A percentile compares a stretch with the other conserved stretches of the same genome.
Evolutionary conservation across 2,888 invertebrate genomes (phyloP).

Genomic region (Eumerus sabulonum): DNA sequence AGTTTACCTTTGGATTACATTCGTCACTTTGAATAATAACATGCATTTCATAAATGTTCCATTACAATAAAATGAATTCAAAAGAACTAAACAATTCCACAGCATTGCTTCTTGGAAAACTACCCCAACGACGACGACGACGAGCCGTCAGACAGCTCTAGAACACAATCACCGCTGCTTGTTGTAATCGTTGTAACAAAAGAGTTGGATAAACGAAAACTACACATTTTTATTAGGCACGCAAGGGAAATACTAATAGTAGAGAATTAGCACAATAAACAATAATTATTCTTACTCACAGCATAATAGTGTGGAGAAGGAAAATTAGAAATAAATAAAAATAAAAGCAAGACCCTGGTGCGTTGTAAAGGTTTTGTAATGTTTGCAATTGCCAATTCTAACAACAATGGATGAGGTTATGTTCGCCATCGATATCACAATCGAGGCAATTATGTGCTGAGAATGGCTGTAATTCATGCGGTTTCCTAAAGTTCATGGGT

Average conservation of each 20-base stretch:
- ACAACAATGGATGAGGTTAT: conserved; percentile 9
- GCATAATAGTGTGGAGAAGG: conserved; percentile 21
- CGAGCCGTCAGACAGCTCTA: no score
- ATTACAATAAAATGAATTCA: conserved; percentile 29
- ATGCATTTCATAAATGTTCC: conserved; percentile 41
- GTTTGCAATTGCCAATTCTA: conserved; percentile 1
- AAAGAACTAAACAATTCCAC: conserved; percentile 38
- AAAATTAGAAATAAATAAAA: no score
- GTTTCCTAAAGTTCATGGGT: no score
- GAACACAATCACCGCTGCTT: neutral
- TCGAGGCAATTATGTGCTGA: conserved; percentile 2
- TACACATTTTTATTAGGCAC: conserved; percentile 21
- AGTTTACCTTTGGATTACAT: conserved; percentile 1
- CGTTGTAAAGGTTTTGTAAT: neutral
- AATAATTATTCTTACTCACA: conserved; percentile 15
- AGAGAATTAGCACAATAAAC: conserved; percentile 21
- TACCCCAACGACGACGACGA: neutral
- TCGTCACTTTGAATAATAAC: conserved; percentile 6
- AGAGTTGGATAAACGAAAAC: conserved; percentile 30
- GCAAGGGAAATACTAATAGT: conserved; percentile 37
- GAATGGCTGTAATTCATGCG: no score
- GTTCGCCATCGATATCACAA: neutral
- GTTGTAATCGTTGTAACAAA: conserved; percentile 17
- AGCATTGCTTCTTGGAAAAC: conserved; percentile 23
- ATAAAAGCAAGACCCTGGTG: no score